These are phyloP conservation scores for Ceyx margarethae DNA, from an alignment of 2,113 vertebrate genomes.

Conservation along the genomic window DNA sequence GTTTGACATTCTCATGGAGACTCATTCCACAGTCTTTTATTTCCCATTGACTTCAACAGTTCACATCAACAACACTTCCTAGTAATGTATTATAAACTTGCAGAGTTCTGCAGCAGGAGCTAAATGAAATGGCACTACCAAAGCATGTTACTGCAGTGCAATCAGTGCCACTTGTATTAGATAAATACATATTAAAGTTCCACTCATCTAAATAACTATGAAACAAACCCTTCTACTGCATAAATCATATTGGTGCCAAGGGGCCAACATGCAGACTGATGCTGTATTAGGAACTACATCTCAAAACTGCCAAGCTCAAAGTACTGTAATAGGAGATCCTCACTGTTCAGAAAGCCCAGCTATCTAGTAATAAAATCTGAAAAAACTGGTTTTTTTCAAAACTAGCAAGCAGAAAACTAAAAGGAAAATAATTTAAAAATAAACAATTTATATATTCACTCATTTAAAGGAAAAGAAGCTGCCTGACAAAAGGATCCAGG, in stretches of 20 bases:
- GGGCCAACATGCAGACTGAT: background rate
- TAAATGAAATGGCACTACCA: background rate
- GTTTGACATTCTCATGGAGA: background rate
- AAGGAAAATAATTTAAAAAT: background rate
- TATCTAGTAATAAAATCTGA: background rate
- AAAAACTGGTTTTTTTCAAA: constrained; percentile 32
- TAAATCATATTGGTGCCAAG: background rate
- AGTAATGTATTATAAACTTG: rapidly evolving
- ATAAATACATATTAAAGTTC: background rate
- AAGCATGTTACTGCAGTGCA: background rate
- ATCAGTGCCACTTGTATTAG: background rate
- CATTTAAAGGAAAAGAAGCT: constrained; percentile 23
- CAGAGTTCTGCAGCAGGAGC: background rate
- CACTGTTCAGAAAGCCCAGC: background rate
- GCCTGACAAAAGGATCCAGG: background rate
- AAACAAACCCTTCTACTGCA: background rate
- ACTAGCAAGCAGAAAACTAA: constrained; percentile 26
- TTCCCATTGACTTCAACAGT: background rate
- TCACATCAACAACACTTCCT: background rate
- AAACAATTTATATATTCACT: background rate
- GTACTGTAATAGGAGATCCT: background rate
- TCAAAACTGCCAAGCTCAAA: background rate
- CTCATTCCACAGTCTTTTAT: background rate
- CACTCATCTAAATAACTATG: background rate
- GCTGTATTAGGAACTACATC: background rate